These are phyloP conservation scores for Notoglanidium macrostoma DNA, from an alignment of 2,797 vertebrate species.

Conservation along the genomic window DNA sequence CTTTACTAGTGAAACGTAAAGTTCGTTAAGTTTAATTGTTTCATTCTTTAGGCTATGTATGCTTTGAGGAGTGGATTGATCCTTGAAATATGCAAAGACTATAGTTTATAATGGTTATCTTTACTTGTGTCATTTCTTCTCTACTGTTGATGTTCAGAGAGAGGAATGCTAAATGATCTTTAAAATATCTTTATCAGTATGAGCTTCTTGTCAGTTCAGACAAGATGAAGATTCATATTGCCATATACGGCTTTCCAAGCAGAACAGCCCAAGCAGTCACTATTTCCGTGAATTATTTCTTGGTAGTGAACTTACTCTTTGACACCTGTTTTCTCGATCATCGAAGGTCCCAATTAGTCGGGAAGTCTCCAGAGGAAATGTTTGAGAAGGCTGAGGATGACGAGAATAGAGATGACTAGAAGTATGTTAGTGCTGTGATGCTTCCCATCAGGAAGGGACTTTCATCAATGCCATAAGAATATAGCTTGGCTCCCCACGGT, in stretches of 20 bases:
- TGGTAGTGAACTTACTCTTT: conserved; percentile 5
- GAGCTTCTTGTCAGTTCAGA: not conserved
- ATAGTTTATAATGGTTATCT: not conserved
- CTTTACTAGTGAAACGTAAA: not conserved
- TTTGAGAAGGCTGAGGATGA: conserved; percentile 15
- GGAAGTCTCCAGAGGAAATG: conserved; percentile 53
- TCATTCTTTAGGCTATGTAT: not conserved
- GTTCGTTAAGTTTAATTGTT: not conserved
- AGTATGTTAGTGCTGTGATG: conserved; percentile 38
- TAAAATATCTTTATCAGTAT: too few relatives aligned
- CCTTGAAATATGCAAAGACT: not conserved
- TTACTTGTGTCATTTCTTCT: not conserved
- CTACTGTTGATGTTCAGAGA: not conserved
- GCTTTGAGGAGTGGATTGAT: not conserved
- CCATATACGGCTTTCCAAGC: not conserved
- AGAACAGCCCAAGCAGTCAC: not conserved
- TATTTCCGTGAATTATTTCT: conserved; percentile 21
- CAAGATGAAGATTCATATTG: not conserved
- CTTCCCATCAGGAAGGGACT: conserved; percentile 60
- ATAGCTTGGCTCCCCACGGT: conserved; percentile 22
- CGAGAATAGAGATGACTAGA: conserved; percentile 33
- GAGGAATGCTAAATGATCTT: not conserved
- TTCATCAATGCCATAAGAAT: conserved; percentile 58
- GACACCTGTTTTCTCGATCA: conserved; percentile 58
- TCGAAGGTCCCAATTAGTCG: conserved; percentile 51